Percentiles rank a stretch among this genome's conserved stretches.
phyloP scores from a whole-genome alignment of 1,140 invertebrate genomes.

The Zaprionus ghesquierei region DNA sequence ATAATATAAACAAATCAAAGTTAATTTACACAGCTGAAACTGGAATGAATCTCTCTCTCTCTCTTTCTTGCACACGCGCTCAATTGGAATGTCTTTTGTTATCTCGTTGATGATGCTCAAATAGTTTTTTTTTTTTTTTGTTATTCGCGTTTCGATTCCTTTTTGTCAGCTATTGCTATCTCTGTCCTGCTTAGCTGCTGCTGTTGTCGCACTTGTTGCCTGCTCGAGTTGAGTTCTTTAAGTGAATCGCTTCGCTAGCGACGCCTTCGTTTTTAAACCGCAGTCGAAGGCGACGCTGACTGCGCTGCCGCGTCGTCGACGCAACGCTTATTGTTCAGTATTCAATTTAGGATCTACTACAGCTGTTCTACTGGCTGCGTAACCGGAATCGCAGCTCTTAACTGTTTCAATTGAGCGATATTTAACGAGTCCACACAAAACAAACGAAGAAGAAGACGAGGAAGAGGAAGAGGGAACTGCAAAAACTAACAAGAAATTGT shows the following conservation, averaged over 20 bases:
- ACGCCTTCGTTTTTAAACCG: conserved; percentile 48
- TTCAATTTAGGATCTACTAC: conserved; percentile 64
- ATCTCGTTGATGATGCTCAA: conserved; percentile 43
- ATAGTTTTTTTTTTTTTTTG: conserved; percentile 18
- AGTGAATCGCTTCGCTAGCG: conserved; percentile 44
- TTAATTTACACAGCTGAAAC: conserved; percentile 46
- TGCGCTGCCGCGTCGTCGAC: conserved; percentile 13
- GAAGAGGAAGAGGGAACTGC: too few relatives aligned
- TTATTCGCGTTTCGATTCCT: conserved; percentile 29
- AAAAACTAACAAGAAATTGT: too few relatives aligned
- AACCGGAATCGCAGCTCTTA: conserved; percentile 59
- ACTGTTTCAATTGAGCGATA: conserved; percentile 66
- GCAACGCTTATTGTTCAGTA: conserved; percentile 57
- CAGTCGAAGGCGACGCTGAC: conserved; percentile 7
- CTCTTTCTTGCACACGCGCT: too few relatives aligned
- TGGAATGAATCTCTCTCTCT: conserved; percentile 30
- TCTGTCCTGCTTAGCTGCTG: neutral
- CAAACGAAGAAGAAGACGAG: neutral
- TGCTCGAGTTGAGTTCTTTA: conserved; percentile 44
- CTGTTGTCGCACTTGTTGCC: conserved; percentile 32
- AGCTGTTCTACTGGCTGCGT: too few relatives aligned
- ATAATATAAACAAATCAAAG: conserved; percentile 31
- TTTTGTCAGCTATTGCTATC: neutral
- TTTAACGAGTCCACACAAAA: conserved; percentile 24
- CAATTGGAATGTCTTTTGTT: conserved; percentile 38